Percentiles rank a stretch among this genome's conserved stretches.
These are phyloP conservation scores for Ennomos fuscantarius DNA, from an alignment of 2,888 invertebrate species.

Conservation along the genomic window DNA sequence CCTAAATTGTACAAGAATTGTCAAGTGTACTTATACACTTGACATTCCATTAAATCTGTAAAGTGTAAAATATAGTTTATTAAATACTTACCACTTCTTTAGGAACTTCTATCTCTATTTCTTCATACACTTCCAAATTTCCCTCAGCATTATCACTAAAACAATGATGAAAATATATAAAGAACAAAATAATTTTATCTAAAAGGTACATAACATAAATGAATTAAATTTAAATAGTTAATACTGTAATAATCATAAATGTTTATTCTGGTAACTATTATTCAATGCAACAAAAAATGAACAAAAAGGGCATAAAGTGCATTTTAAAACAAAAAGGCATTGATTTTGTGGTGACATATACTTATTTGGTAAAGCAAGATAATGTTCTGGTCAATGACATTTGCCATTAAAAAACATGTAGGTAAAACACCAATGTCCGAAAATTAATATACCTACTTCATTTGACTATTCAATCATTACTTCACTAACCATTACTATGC, in stretches of 20 bases:
- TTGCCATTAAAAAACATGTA: constrained; percentile 3
- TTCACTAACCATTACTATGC: constrained; percentile 3
- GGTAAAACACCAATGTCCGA: not conserved
- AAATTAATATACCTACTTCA: constrained; percentile 5
- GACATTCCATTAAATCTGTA: too few relatives aligned
- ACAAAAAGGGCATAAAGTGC: not conserved
- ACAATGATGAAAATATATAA: constrained; percentile 14
- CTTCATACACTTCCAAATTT: constrained; percentile 82
- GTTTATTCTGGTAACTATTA: too few relatives aligned
- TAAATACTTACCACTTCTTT: constrained; percentile 68
- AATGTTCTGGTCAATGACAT: constrained; percentile 8
- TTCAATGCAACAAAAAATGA: not conserved
- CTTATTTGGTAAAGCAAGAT: constrained; percentile 8
- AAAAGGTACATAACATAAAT: too few relatives aligned
- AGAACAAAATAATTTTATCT: not conserved
- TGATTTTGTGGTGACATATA: not conserved
- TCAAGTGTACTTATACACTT: too few relatives aligned
- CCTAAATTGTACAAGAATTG: too few relatives aligned
- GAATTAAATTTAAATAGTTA: too few relatives aligned
- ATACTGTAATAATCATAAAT: too few relatives aligned
- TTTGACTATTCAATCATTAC: constrained; percentile 9
- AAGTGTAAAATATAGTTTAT: too few relatives aligned
- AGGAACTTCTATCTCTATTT: constrained; percentile 77
- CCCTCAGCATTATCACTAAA: constrained; percentile 79
- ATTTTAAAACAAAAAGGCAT: too few relatives aligned